Conservation (phyloP, 2,113 vertebrate genomes). For the Oriolus oriolus region DNA sequence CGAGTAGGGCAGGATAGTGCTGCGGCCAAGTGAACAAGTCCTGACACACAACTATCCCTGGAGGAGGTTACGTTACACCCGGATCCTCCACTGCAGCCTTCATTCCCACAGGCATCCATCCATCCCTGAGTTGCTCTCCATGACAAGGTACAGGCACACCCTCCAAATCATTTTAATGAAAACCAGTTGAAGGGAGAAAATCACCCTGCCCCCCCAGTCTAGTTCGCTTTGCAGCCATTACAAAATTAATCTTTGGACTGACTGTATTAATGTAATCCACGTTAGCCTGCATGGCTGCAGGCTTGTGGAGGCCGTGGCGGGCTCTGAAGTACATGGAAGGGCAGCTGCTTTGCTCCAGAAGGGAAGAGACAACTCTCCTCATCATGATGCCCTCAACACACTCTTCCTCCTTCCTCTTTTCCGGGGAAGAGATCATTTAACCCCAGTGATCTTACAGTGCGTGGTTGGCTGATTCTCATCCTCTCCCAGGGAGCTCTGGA, state of each 20-base stretch:
- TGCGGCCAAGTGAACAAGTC: constrained; percentile 18
- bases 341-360: neutral
- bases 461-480: neutral
- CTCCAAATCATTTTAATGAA: neutral
- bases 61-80: neutral
- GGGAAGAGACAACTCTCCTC: neutral
- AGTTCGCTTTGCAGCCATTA: neutral
- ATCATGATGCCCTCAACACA: neutral
- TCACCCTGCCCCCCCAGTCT: neutral
- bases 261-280: neutral
- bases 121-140: neutral
- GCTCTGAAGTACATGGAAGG: neutral
- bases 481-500: neutral
- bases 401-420: neutral
- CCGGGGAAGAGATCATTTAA: neutral
- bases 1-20: neutral
- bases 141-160: constrained; percentile 13
- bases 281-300: neutral
- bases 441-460: neutral
- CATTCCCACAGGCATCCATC: constrained; percentile 27
- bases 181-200: neutral
- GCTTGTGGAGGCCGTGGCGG: neutral
- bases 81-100: neutral
- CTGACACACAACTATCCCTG: neutral
- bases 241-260: neutral